Evolutionary conservation across 2,113 vertebrate genomes (phyloP).

Genomic region (Siniperca chuatsi): DNA sequence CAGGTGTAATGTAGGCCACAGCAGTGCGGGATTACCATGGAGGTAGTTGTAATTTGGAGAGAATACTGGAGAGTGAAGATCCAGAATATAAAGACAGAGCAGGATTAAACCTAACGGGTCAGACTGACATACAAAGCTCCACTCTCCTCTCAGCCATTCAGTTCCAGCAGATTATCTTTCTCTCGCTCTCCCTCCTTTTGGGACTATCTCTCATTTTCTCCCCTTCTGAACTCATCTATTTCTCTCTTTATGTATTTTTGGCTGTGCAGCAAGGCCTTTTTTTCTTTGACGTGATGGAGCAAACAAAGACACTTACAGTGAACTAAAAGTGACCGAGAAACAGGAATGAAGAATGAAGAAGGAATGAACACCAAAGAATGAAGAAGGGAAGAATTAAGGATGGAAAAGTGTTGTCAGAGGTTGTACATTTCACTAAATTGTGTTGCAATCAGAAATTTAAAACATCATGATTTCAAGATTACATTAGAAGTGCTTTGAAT

Average conservation of each 20-base stretch:
- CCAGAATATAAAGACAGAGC: constrained; percentile 62
- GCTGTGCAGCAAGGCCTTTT: too few species aligned
- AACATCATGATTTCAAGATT: not conserved
- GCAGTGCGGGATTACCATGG: constrained; percentile 72
- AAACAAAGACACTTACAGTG: too few species aligned
- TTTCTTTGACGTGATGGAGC: not conserved
- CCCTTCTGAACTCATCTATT: not conserved
- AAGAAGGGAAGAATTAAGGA: not conserved
- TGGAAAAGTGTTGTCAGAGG: not conserved
- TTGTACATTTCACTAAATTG: not conserved
- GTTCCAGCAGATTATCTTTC: constrained; percentile 43
- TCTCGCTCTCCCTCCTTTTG: not conserved
- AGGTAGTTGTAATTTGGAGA: constrained; percentile 77
- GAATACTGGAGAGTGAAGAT: constrained; percentile 70
- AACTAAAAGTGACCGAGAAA: not conserved
- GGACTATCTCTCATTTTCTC: not conserved
- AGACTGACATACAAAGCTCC: constrained; percentile 38
- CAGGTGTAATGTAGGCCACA: constrained; percentile 64
- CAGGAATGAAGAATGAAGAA: not conserved
- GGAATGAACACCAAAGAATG: not conserved
- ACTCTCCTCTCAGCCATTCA: constrained; percentile 43
- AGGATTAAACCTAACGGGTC: constrained; percentile 64
- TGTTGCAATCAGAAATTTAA: not conserved
- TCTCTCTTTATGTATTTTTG: not conserved
- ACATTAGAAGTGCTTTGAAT: too few species aligned